Conservation (phyloP, 2,797 vertebrate genomes). For the Smutsia temminckii region DNA sequence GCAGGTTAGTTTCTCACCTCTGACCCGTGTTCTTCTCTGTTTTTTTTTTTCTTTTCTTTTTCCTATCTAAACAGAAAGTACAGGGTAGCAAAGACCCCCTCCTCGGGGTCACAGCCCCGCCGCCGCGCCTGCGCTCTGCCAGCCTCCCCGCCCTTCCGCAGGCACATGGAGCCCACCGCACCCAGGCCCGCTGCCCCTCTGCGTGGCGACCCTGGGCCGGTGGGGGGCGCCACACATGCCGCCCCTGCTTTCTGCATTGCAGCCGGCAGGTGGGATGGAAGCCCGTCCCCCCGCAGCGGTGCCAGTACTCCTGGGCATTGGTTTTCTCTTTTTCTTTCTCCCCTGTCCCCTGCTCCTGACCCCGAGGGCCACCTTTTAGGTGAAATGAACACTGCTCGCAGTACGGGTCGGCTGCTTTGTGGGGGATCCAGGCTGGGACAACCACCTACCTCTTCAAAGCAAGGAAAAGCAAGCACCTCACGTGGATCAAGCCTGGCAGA, state of each 20-base stretch:
- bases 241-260: no score
- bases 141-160: accelerated
- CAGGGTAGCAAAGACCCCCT: not conserved
- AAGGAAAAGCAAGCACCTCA: accelerated
- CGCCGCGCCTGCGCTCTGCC: not conserved
- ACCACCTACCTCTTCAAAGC: accelerated
- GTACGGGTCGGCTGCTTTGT: not conserved
- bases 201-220: accelerated
- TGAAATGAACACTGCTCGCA: no score
- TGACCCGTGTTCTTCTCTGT: not conserved
- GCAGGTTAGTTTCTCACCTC: not conserved
- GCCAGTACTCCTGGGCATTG: accelerated
- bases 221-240: accelerated
- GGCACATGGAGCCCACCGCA: accelerated
- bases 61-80: not conserved
- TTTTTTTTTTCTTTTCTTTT: not conserved
- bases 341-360: accelerated
- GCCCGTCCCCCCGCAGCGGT: accelerated
- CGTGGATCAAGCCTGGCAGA: no score
- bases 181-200: not conserved
- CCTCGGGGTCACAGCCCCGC: accelerated
- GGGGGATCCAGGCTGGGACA: not conserved
- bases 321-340: not conserved
- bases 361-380: no score
- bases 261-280: no score